Base-by-base conservation (phyloP, 2,888 invertebrate genomes). In the Diabrotica balteata region DNA sequence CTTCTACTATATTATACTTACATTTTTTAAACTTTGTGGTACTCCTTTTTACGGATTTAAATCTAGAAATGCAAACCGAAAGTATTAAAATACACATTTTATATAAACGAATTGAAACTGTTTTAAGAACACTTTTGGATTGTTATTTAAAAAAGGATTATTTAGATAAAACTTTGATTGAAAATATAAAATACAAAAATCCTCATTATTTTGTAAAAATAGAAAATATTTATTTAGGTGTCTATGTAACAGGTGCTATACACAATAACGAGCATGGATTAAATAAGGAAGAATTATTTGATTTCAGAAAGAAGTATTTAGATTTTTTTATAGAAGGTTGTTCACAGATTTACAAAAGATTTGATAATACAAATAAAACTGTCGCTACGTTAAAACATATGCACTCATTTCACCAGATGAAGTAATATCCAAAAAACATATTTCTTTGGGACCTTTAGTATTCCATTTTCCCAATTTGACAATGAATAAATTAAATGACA, bases 151-250 rank as follows among this genome's bases (percentile, higher is more conserved):
- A n/a, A n/a, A 50, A 7, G 50, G 17, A 7, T 10, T 9, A 7
- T 50, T 50, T n/a, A 52, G 32, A 52, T 2, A 5, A 52, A 52
- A 52, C 32, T 51, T 17, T 11, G 11, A 51, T 17, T 8, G 8
- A 51, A 51, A 51, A 51, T 51, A 11, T 51, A 1, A 8, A 51
- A 11, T 51, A 17, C 22, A 51, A 32, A 8, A 52, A 52, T 52
- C 32, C 52, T 5, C 52, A 52, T 10, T 17, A 51, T n/a, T 51
- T 52, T 32, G 6, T 32, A 8, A 22, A 22, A 22, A 52, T 52
- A 32, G 52, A 52, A 52, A 51, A 51, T 8, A 51, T 51, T 17
- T 8, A 51, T 51, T n/a, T 51, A 8, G 51, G 51, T 51, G 51
- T 8, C n/a, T 11, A n/a, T 17, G 6, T 51, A 11, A 51, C n/a